Evolutionary conservation across 2,888 invertebrate species (phyloP), one percentile per base, ranked within the genome.

Genomic region (Ophioninae sp.): DNA sequence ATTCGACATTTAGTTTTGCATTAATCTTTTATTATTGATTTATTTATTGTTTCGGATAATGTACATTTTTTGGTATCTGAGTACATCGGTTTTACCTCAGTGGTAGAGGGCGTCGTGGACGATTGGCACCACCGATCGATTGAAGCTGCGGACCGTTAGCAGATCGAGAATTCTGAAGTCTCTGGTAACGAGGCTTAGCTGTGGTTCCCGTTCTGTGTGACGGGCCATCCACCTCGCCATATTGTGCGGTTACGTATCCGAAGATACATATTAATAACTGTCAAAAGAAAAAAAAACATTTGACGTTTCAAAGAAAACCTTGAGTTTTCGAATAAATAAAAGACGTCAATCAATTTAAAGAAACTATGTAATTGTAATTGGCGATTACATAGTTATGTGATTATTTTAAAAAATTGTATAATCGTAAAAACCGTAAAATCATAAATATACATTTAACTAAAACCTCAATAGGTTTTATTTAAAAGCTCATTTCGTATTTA

Each of bases 241-340:
- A 90, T 68, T 91, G 91, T 61, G 88, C 90, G 64, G 86, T 79
- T 6, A 81, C 87, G 30, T 86, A 83, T 65, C 87, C 88, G 69
- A 85, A 83, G 79, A 86, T 71, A 85, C 89, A 90, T 58, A 87
- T 83, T 83, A 91, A 80, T 61, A 91, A 82, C 91, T 91, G 86
- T 17, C 82, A 84, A 68, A 56, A 69, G 37, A 67, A 80, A 58
- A 72, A 10, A 59, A 37, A 75, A n/a, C n/a, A n/a, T n/a, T n/a
- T 37, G 69, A 30, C 64, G 39, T 1, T 3, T 2, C 13, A 59
- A 22, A 7, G 9, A 22, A 30, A 30, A 30, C 30, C 30, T 30
- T 3, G 30, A 30, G 3, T 30, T 30, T 30, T 30, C 30, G n/a
- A 44, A 44, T 44, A 1, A 10, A 44, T 1, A 44, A 0, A 44